Base-by-base conservation (phyloP, 1,140 invertebrate species). In the Drosophila melanica region DNA sequence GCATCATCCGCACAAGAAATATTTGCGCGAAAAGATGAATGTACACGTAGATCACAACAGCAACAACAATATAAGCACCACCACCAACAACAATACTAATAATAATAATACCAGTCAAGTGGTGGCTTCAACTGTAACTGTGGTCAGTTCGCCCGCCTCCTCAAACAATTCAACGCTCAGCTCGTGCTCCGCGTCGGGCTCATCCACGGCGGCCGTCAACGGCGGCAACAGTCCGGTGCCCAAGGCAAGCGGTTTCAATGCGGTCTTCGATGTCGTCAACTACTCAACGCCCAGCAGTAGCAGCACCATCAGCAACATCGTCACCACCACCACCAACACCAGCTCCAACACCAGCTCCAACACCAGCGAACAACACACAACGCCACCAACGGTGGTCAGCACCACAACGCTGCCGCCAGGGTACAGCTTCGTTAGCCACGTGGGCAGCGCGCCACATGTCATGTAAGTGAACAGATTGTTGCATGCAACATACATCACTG, bases 1-100 rank as follows among this genome's bases (percentile, higher is more conserved):
- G 42, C 90, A 91, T 75, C 90, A 91, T 75, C 90, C 90, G 54
- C 90, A 91, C 47, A 91, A 91, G 47, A 91, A 91, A 66, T 91
- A 91, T 77, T 44, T 91, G 60, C 90, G 90, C 16, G 90, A 91
- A 42, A 91, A 91, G 55, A 91, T 91, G 90, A 89, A 87, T 50
- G 90, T 89, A 1, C 75, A 85, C 20, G 79, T 80, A 62, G 81
- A 91, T 7, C 75, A 81, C 12, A 82, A 67, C 35, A 79, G 51
- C 7, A 84, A 50, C 30, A 77, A 14, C 18, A 69, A 1, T 20
- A 69, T 11, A n/a, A 62, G 4, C 70, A 79, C 4, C 41, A 59
- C 0, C 57, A 62, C 12, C 37, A 66, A 71, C 9, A 82, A 67
- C 33, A 77, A 39, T 11, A 41, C 2, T 14, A 47, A 27, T 44